Evolutionary conservation across 2,797 vertebrate genomes (phyloP), one percentile per base, ranked within the genome.

Genomic region (Phoxinus dragarum): DNA sequence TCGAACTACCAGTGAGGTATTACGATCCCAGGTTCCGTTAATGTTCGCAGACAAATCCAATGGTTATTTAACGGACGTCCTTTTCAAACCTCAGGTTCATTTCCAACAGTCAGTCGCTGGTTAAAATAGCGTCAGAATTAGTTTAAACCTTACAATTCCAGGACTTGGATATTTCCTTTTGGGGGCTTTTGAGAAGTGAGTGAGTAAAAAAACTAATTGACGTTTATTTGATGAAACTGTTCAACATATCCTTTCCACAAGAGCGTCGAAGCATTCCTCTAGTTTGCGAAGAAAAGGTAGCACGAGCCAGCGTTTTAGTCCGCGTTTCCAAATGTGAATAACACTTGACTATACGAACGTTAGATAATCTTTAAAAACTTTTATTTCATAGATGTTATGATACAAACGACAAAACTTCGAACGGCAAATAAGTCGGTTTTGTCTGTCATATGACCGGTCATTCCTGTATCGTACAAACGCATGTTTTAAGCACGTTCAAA

Each of bases 41-140:
- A 81, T 54, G 72, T 47, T 86, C 73, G 31, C 69, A 17, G 52
- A 86, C 67, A 74, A 69, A 42, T 89, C 88, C 83, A 69, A 34
- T 11, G 80, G 16, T 78, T 81, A 21, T 88, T 79, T 69, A 69
- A 72, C 79, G 59, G 52, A 80, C 61, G 85, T 42, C 74, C 38
- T 86, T 69, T 67, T 23, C 81, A 68, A 84, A 47, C 73, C 36
- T 71, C 86, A 64, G 84, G 77, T 79, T 84, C 87, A 86, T 88
- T 36, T 86, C 75, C 82, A 86, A 23, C 64, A 52, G 34, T 42
- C 66, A 49, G 79, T 71, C n/a, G 49, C 69, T 49, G 73, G 64
- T 34, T 82, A 36, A 83, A 76, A 74, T 40, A 82, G 17, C 71
- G 40, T 78, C 66, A n/a, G 34, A 69, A 66, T 52, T 27, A 82